A percentile compares a stretch with the other conserved stretches of the same genome.
These are phyloP conservation scores for Leptogaster cylindrica DNA, from an alignment of 2,888 invertebrate genomes.

Conservation along the genomic window DNA sequence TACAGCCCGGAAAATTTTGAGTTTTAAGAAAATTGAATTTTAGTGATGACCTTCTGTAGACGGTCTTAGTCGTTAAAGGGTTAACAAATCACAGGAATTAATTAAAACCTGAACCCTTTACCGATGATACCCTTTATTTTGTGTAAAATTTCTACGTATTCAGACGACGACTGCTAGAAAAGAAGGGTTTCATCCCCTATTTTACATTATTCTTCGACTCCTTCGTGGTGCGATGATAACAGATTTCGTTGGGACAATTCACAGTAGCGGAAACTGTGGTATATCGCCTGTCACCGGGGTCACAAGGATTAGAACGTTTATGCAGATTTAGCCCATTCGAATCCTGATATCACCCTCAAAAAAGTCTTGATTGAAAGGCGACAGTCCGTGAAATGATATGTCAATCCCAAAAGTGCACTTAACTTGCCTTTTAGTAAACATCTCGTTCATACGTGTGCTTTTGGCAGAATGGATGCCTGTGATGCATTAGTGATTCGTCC, in stretches of 20 bases:
- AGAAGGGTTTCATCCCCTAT: slow-evolving; percentile 30
- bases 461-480: too few species aligned
- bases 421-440: slow-evolving; percentile 27
- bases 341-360: slow-evolving; percentile 22
- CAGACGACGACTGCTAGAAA: slow-evolving; percentile 10
- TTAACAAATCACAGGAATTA: slow-evolving; percentile 38
- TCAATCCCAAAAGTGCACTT: slow-evolving; percentile 60
- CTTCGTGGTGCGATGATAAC: background rate
- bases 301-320: slow-evolving; percentile 39
- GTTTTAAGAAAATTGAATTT: too few species aligned
- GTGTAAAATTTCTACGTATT: slow-evolving; percentile 28
- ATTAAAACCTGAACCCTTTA: slow-evolving; percentile 39
- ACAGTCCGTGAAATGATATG: slow-evolving; percentile 64
- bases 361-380: slow-evolving; percentile 62
- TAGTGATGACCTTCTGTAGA: too few species aligned
- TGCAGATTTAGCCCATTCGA: slow-evolving; percentile 45
- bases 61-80: too few species aligned
- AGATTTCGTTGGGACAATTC: slow-evolving; percentile 19
- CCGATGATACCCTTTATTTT: slow-evolving; percentile 9
- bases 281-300: slow-evolving; percentile 35
- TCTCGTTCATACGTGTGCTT: background rate
- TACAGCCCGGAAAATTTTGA: too few species aligned
- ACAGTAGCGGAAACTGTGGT: slow-evolving; percentile 17
- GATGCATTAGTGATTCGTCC: too few species aligned
- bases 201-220: background rate